These are phyloP conservation scores for Ispidina lecontei DNA, from an alignment of 2,797 vertebrate species.

Conservation along the genomic window DNA sequence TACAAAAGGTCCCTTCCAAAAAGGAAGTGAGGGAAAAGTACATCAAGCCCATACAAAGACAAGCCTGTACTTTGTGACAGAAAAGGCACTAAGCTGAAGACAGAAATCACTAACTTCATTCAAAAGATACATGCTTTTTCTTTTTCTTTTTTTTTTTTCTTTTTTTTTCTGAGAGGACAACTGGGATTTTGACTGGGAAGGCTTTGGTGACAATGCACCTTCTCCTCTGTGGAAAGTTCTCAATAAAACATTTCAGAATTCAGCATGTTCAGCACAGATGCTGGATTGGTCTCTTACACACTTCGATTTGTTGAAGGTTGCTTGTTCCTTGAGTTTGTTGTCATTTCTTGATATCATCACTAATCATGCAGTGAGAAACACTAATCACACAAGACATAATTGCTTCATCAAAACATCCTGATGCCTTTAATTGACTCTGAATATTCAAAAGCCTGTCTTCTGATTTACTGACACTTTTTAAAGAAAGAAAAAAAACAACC, in stretches of 20 bases:
- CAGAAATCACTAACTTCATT: neutral
- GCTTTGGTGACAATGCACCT: neutral
- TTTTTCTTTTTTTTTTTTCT: neutral
- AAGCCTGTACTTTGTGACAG: neutral
- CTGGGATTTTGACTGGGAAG: neutral
- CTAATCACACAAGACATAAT: neutral
- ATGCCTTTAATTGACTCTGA: neutral
- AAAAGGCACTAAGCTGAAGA: neutral
- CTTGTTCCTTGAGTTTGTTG: neutral
- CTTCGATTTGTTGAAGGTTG: neutral
- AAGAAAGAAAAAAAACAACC: neutral
- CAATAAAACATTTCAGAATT: neutral
- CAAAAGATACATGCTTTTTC: neutral
- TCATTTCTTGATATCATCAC: neutral
- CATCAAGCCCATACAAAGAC: neutral
- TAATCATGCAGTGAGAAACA: neutral
- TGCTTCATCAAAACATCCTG: neutral
- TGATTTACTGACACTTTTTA: neutral
- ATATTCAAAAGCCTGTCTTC: neutral
- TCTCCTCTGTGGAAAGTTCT: neutral
- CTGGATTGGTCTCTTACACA: neutral
- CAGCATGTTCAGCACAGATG: neutral
- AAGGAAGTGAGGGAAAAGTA: neutral
- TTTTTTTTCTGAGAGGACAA: neutral
- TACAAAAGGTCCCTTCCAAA: neutral